phyloP scores from a whole-genome alignment of 2,888 invertebrate genomes.

The Xestia sexstrigata region DNA sequence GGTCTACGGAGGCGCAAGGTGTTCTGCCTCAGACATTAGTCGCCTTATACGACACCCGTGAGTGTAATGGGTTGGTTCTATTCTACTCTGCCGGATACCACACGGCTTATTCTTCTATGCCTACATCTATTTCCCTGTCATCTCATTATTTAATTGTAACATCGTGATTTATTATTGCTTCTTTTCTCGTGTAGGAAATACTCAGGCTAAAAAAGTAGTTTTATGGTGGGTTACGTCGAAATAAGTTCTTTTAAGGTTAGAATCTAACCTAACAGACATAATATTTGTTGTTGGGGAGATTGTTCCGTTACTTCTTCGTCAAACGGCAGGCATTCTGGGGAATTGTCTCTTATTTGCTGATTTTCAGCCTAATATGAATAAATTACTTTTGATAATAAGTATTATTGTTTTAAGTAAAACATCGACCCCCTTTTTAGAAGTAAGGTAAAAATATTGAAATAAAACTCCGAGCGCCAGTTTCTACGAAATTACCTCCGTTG shows the following conservation, averaged over 20 bases:
- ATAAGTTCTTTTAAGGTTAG: no score
- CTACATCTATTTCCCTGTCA: neutral
- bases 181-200: neutral
- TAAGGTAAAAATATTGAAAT: constrained; percentile 1
- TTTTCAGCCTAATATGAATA: neutral
- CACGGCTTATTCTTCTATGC: neutral
- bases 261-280: neutral
- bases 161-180: neutral
- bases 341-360: neutral
- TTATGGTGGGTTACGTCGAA: neutral
- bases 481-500: constrained; percentile 1
- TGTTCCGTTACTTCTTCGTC: neutral
- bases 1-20: no score
- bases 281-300: neutral
- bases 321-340: neutral
- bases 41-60: no score
- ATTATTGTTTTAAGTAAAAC: neutral
- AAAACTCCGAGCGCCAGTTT: neutral
- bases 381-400: neutral
- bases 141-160: neutral
- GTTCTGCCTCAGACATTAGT: no score
- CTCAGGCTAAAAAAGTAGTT: neutral
- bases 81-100: no score
- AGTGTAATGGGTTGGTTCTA: no score
- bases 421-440: neutral